Evolutionary conservation across 1,140 invertebrate species (phyloP), one percentile per base, ranked within the genome.

Genomic region (Listronotus bonariensis): DNA sequence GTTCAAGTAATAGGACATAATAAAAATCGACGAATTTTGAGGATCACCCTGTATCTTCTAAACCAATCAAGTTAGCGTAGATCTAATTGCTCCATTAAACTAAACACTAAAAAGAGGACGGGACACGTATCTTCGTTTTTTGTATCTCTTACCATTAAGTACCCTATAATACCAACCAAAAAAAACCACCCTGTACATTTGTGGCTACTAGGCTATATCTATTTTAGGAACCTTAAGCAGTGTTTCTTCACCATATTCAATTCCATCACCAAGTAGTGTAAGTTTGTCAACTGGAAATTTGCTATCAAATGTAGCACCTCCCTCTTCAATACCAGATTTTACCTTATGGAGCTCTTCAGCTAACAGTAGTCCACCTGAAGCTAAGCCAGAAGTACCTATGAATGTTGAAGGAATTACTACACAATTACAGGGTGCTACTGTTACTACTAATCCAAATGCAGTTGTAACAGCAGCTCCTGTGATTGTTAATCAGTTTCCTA

Each of bases 311-410:
- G 80, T 86, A 4, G 80, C 83, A 48, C 85, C 85, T 20, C 85
- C 85, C 4, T 77, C 82, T 9, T 80, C 82, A 61, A 75, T 86
- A 20, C 85, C 84, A 8, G 85, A 82, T 71, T 86, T 86, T 72
- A 75, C 54, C 34, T 59, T 72, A 48, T 72, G 68, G 68, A 65
- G 52, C 12, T 45, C 61, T n/a, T 32, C 63, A 42, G 17, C 52
- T 31, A 32, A 10, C 49, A 51, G 42, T 31, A 26, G 67, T n/a
- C 48, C 38, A 57, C 12, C 55, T 10, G 40, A 56, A 15, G 18
- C 34, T 17, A 34, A 53, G 11, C 10, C 26, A 10, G 46, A 31
- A 11, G 15, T 52, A 36, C 42, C 53, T 18, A 10, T 48, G 42
- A 31, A 45, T 12, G 43, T 43, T n/a, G 40, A 48, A 11, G 34